Conservation (phyloP, 53 echinoderm and acorn worm species). For the Arbacia lixula region DNA sequence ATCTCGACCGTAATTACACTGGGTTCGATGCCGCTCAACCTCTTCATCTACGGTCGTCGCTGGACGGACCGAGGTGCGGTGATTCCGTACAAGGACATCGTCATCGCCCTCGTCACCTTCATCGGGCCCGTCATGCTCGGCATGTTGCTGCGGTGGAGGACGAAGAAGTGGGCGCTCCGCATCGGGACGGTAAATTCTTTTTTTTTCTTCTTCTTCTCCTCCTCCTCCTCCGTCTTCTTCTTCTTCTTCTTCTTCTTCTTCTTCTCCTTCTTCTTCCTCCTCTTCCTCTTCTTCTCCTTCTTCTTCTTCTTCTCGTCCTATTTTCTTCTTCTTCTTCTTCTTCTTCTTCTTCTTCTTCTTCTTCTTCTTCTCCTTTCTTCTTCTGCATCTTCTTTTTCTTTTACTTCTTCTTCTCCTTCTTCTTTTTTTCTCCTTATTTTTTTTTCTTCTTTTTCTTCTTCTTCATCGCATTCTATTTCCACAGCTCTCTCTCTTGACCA, state of each 20-base stretch:
- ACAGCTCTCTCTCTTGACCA: no score
- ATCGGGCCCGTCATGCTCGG: slow-evolving; percentile 81
- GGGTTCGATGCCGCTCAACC: slow-evolving; percentile 96
- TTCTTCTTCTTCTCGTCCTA: neutral
- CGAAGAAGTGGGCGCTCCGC: slow-evolving; percentile 51
- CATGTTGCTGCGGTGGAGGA: slow-evolving; percentile 77
- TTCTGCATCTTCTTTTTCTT: no score
- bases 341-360: no score
- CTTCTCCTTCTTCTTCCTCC: neutral
- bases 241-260: neutral
- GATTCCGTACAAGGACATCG: slow-evolving; percentile 86
- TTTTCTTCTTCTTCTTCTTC: neutral
- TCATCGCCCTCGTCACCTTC: slow-evolving; percentile 69
- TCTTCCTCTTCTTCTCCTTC: neutral
- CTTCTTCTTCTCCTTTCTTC: no score
- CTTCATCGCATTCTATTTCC: no score
- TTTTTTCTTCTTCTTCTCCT: neutral
- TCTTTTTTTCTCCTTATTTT: no score
- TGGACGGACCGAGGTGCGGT: slow-evolving; percentile 66
- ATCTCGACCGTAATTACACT: slow-evolving; percentile 58
- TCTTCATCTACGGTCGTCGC: slow-evolving; percentile 90
- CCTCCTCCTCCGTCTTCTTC: neutral
- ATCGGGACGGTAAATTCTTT: slow-evolving; percentile 45
- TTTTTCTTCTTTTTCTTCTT: no score
- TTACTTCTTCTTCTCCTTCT: no score